Evolutionary conservation across 2,113 vertebrate genomes (phyloP).

Genomic region (Megaleporinus macrocephalus): DNA sequence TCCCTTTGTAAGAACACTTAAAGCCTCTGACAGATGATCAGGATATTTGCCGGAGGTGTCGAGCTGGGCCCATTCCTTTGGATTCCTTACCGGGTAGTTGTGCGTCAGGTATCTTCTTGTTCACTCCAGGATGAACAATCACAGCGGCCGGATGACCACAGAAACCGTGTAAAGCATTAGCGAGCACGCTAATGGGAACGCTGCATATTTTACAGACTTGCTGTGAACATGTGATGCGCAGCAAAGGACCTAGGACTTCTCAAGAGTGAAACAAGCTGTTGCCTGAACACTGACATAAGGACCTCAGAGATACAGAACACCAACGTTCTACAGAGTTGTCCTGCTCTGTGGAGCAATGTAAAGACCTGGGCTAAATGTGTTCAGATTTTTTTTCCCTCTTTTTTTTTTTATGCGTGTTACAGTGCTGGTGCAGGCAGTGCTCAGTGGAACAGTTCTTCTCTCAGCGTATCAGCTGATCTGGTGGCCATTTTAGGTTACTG

Average conservation of each 20-base stretch:
- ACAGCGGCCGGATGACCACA: background rate
- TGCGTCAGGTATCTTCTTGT: background rate
- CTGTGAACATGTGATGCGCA: no score
- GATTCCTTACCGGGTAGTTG: background rate
- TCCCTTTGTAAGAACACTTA: background rate
- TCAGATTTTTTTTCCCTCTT: background rate
- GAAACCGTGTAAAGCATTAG: background rate
- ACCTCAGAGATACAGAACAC: background rate
- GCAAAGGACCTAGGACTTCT: background rate
- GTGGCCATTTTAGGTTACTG: conserved; percentile 55
- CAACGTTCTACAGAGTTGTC: background rate
- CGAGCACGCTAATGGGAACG: no score
- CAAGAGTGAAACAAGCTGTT: background rate
- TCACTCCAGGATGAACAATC: background rate
- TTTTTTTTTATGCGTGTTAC: background rate
- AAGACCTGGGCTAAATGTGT: background rate
- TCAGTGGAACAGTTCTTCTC: background rate
- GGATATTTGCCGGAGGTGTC: background rate
- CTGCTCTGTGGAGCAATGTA: background rate
- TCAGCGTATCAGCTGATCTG: conserved; percentile 8
- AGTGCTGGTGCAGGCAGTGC: background rate
- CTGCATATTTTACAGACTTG: no score
- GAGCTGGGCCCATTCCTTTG: background rate
- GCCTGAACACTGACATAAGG: no score
- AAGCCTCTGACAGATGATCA: background rate